Evolutionary conservation across 2,888 invertebrate species (phyloP).

Genomic region (Boloria selene): DNA sequence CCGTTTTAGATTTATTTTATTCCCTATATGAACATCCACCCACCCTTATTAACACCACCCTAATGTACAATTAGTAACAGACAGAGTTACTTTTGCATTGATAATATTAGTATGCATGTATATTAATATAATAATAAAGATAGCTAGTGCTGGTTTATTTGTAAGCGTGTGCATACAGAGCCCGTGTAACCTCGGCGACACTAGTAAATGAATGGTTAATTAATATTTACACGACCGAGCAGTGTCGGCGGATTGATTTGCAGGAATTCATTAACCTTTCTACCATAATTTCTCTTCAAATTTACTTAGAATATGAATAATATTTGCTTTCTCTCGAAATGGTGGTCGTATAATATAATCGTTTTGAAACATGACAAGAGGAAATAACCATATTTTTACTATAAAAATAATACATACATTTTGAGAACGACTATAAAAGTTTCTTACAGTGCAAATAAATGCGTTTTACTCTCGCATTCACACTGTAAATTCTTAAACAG

Average conservation of each 20-base stretch:
- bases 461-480: slow-evolving; percentile 23
- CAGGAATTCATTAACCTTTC: slow-evolving; percentile 34
- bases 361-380: not conserved
- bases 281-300: slow-evolving; percentile 32
- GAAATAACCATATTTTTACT: not conserved
- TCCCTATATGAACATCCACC: too few species aligned
- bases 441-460: slow-evolving; percentile 16
- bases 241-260: slow-evolving; percentile 31
- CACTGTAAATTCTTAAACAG: slow-evolving; percentile 40
- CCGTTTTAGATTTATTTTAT: too few species aligned
- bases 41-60: too few species aligned
- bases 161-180: not conserved
- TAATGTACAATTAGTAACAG: too few species aligned
- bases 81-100: too few species aligned
- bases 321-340: slow-evolving; percentile 19
- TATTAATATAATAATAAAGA: not conserved
- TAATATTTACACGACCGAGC: slow-evolving; percentile 34
- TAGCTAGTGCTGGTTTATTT: not conserved
- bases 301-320: slow-evolving; percentile 30
- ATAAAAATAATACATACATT: slow-evolving; percentile 17
- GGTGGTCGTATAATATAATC: not conserved
- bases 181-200: not conserved
- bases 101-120: not conserved
- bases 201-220: slow-evolving; percentile 22
- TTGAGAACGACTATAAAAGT: slow-evolving; percentile 8